phyloP scores from a whole-genome alignment of 2,888 invertebrate species.

The Papilio protenor region DNA sequence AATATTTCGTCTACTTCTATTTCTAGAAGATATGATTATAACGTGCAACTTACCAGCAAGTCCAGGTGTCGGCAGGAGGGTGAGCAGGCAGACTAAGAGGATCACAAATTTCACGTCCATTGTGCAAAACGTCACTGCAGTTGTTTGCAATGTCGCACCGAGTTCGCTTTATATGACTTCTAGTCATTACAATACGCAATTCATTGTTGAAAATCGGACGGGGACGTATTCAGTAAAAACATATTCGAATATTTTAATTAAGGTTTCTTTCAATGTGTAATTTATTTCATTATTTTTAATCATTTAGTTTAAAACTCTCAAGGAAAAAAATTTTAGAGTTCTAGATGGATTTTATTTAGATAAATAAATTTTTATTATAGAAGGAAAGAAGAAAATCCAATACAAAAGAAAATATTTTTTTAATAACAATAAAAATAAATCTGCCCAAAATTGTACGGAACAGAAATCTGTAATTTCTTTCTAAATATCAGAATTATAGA shows the following conservation, averaged over 20 bases:
- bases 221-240: conserved; percentile 54
- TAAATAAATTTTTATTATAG: no score
- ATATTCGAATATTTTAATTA: background rate
- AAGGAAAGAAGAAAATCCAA: no score
- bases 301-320: no score
- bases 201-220: conserved; percentile 54
- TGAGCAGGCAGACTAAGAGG: conserved; percentile 52
- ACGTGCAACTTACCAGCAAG: conserved; percentile 62
- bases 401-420: no score
- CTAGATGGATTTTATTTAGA: no score
- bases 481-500: background rate
- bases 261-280: background rate
- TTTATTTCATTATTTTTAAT: background rate
- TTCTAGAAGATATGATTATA: background rate
- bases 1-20: background rate
- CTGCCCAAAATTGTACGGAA: background rate
- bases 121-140: conserved; percentile 41
- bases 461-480: background rate
- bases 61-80: conserved; percentile 51
- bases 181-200: conserved; percentile 57
- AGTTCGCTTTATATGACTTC: conserved; percentile 64
- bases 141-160: conserved; percentile 22
- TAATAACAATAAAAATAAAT: no score
- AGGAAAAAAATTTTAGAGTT: no score
- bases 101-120: conserved; percentile 61